Evolutionary conservation across 2,888 invertebrate genomes (phyloP), one percentile per base, ranked within the genome.

Genomic region (Gastracanthus pulcherrimus): DNA sequence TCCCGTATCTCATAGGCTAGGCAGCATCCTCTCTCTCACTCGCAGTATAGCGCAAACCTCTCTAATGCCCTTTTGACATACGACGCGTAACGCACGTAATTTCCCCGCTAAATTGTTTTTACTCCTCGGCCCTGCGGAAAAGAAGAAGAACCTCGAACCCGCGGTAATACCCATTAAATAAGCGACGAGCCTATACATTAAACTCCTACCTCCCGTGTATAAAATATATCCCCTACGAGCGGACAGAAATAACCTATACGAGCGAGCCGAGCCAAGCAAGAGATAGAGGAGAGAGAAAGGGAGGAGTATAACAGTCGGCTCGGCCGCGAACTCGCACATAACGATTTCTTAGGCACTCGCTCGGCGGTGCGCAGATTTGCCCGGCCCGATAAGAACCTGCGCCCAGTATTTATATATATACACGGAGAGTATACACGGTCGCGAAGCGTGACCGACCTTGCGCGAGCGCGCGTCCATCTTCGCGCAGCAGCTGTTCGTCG

Each of bases 61-160:
- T n/a, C 60, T 60, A 60, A 60, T 60, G 31, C 60, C 29, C 60
- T 60, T 60, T 60, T 60, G 55, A 55, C 55, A 26, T 55, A 55
- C 55, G 23, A 55, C 23, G 23, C 13, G 11, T 26, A n/a, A 11
- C 60, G 31, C 31, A 16, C 60, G 60, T 34, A 60, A 34, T 13
- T 26, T 34, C 34, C 60, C 31, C n/a, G 16, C n/a, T 3, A 60
- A 60, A 60, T 60, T 60, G 60, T 60, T 60, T 60, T 2, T 29
- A 29, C 60, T 7, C 1, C 31, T 13, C 60, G 13, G 3, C 29
- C 31, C 60, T 29, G 60, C n/a, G 29, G 31, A 34, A 60, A 60
- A 34, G 16, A 26, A 11, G n/a, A n/a, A n/a, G n/a, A n/a, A n/a
- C n/a, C n/a, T n/a, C n/a, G n/a, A n/a, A 55, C 23, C 23, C 4